Evolutionary conservation across 2,888 invertebrate species (phyloP), one percentile per base, ranked within the genome.

Genomic region (Chrysolina americana): DNA sequence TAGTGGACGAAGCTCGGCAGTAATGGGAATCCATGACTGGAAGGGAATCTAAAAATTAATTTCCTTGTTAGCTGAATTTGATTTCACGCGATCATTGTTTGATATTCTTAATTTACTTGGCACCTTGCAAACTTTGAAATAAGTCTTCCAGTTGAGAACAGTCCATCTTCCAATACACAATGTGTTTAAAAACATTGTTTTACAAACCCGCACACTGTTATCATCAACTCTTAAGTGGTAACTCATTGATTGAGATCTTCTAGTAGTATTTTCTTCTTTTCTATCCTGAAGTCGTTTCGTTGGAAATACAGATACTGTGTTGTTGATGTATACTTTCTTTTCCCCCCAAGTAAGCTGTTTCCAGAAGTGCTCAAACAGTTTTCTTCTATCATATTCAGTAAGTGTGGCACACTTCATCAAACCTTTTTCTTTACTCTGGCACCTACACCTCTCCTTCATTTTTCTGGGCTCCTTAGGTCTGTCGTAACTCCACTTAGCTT

Each of bases 1-100:
- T 78, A 3, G 65, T 70, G 13, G 68, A 64, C 6, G 71, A 28
- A 11, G 73, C 68, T 65, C 78, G 65, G 65, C 77, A 78, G 48
- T 76, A 80, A 56, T 79, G 79, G 6, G 78, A 76, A 50, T 79
- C 75, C 70, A 78, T 74, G 11, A 44, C 53, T 21, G 77, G 78
- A 41, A 78, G 53, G 44, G 63, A 68, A 50, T 68, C 28, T 23
- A 75, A 71, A 69, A 69, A 75, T 28, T 59, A 11, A 50, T 59
- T 28, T 36, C 13, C 10, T 36, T 41, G 28, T 66, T 17, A 17
- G 11, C 41, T 47, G 21, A 21, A 28, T 47, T 11, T 47, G 65
- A 48, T 47, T 65, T 47, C 65, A 36, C 36, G 36, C 36, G 36
- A 36, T 36, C 36, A 36, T 36, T 36, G 21, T 23, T 17, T 62